Conservation (phyloP, 2,113 vertebrate species). For the Ailurus styani region DNA sequence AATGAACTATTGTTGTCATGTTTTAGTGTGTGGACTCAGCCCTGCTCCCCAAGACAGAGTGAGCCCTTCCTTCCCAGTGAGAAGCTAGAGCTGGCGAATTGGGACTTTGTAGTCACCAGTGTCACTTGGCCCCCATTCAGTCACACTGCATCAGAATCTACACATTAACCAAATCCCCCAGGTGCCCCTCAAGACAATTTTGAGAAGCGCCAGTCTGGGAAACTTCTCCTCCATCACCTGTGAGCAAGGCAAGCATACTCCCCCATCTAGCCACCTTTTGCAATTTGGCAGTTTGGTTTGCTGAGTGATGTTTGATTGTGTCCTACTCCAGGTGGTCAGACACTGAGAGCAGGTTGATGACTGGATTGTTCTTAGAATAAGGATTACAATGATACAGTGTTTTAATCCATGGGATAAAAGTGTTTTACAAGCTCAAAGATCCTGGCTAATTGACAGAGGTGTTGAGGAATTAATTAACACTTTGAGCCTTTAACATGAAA, state of each 20-base stretch:
- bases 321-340: neutral
- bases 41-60: neutral
- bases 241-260: neutral
- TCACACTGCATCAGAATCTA: neutral
- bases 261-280: neutral
- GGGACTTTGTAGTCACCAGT: neutral
- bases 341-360: neutral
- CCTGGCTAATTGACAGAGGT: constrained; percentile 49
- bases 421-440: neutral
- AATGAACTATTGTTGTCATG: neutral
- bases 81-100: neutral
- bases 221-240: neutral
- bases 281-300: neutral
- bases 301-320: neutral
- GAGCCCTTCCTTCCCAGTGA: neutral
- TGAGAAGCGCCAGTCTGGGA: neutral
- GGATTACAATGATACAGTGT: neutral
- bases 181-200: neutral
- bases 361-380: neutral
- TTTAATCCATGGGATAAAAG: neutral
- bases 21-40: neutral
- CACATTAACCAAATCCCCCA: neutral
- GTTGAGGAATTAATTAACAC: constrained; percentile 61
- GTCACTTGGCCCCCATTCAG: no score
- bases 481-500: constrained; percentile 39